Evolutionary conservation across 2,888 invertebrate species (phyloP), one percentile per base, ranked within the genome.

Genomic region (Venusia cambrica): DNA sequence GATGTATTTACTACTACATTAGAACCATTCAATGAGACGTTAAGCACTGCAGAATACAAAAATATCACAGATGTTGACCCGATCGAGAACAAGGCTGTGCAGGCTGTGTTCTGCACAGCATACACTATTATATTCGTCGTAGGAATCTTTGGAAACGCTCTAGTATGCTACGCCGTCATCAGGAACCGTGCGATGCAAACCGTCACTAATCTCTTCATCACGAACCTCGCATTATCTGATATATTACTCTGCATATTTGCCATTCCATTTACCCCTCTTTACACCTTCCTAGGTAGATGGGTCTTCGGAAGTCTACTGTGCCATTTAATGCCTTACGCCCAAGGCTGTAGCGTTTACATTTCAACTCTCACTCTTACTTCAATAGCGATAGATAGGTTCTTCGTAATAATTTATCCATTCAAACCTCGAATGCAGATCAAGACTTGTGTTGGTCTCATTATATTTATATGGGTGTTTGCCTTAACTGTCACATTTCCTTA

Each of bases 151-250:
- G 96, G 96, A 1, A 96, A 96, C 64, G 90, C 91, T n/a, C 80
- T 97, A 32, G 96, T 97, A 28, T 94, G 95, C 58, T 96, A 93
- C 71, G 95, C 96, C 4, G 96, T 97, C 5, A 90, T 92, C 38
- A 89, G 94, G 24, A 96, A 96, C 73, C 91, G 92, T 57, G 91
- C 93, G 43, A 97, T 97, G 96, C 96, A 96, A 80, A 95, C 96
- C 0, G 96, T 97, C 48, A 97, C 97, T 45, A 97, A 97, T 80
- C 90, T 95, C 41, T 97, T 97, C 85, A 97, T 97, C 77, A 93
- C 94, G 56, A 97, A 97, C 77, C 87, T 97, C 51, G 97, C 97
- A 11, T 83, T 96, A 46, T 94, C 95, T 21, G 97, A 97, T 73
- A 93, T 97, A 49, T 81, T 97, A 28, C 90, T 97, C 48, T 96